Evolutionary conservation across 2,797 vertebrate species (phyloP).

Genomic region (Sus cebifrons): DNA sequence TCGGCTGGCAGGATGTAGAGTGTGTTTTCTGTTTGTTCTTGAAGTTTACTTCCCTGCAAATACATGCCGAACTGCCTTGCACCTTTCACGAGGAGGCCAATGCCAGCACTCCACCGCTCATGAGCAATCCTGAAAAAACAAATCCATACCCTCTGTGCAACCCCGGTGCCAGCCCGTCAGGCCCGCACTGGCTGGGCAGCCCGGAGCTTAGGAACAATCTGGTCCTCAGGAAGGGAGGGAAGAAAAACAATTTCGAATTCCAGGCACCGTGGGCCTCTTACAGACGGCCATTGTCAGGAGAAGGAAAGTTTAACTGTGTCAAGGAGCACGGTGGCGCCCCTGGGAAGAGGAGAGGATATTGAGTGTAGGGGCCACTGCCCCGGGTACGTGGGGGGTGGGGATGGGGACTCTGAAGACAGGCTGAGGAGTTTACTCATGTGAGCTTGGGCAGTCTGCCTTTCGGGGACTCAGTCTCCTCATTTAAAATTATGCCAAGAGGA

Average conservation of each 20-base stretch:
- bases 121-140: conserved; percentile 76
- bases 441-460: not conserved
- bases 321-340: conserved; percentile 10
- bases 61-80: conserved; percentile 48
- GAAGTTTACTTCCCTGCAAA: conserved; percentile 79
- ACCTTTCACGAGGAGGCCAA: conserved; percentile 22
- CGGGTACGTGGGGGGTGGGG: not conserved
- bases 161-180: conserved; percentile 69
- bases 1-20: conserved; percentile 61
- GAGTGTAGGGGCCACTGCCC: conserved; percentile 68
- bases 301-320: conserved; percentile 34
- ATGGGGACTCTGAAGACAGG: not conserved
- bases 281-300: conserved; percentile 77
- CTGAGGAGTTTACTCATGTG: not conserved
- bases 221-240: conserved; percentile 79
- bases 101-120: conserved; percentile 60
- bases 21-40: conserved; percentile 77
- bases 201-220: conserved; percentile 60
- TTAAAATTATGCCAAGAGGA: not conserved
- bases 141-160: conserved; percentile 28
- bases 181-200: conserved; percentile 55
- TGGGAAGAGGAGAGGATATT: conserved; percentile 38
- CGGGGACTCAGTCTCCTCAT: conserved; percentile 21
- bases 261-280: conserved; percentile 72
- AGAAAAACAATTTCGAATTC: conserved; percentile 85